These are phyloP conservation scores for Petrolisthes cinctipes DNA, from an alignment of 2,888 invertebrate genomes.

Conservation along the genomic window DNA sequence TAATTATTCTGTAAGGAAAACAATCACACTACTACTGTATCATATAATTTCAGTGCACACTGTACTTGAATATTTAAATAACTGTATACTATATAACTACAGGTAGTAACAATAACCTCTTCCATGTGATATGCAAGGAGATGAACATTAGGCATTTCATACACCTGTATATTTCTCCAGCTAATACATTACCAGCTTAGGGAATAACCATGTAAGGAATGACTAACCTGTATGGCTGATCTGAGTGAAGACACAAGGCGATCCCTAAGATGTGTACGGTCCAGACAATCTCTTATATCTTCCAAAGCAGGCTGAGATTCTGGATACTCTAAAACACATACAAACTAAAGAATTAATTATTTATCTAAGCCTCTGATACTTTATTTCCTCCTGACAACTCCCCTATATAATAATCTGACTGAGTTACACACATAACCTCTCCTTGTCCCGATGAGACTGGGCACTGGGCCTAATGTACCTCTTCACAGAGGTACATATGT, in stretches of 20 bases:
- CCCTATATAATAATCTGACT: conserved; percentile 22
- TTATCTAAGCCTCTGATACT: not conserved
- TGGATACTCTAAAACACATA: conserved; percentile 80
- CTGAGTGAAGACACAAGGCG: conserved; percentile 72
- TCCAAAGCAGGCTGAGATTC: conserved; percentile 93
- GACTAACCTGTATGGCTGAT: conserved; percentile 57
- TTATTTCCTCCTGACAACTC: not conserved
- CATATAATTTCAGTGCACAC: too few species aligned
- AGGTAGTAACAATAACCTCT: not conserved
- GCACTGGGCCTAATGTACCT: too few species aligned
- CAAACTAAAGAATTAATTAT: too few species aligned
- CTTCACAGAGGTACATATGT: too few species aligned
- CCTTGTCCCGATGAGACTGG: not conserved
- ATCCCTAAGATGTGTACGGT: conserved; percentile 85
- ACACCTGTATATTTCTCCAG: too few species aligned
- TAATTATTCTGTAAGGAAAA: too few species aligned
- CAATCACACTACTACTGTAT: too few species aligned
- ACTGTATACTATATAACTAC: not conserved
- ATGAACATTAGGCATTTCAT: too few species aligned
- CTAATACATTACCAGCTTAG: too few species aligned
- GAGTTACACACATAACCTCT: conserved; percentile 6
- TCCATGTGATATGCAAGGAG: too few species aligned
- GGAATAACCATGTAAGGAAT: too few species aligned
- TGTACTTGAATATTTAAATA: too few species aligned
- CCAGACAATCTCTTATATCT: conserved; percentile 87